Evolutionary conservation across 2,113 vertebrate species (phyloP).

Genomic region (Indri indri): DNA sequence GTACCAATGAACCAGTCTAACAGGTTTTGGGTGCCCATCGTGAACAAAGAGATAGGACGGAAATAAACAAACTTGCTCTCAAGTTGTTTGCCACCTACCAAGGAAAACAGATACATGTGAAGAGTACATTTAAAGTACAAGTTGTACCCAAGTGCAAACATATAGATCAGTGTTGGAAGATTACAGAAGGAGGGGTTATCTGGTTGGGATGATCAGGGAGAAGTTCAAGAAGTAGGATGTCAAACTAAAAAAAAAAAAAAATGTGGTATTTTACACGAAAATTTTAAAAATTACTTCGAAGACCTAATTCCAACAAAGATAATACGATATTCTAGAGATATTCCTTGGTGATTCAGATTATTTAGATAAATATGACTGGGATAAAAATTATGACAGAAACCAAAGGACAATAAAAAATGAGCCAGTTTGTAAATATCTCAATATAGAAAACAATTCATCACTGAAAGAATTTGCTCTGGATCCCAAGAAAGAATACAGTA

Average conservation of each 20-base stretch:
- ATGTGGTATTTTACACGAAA: neutral
- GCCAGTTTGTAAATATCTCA: constrained; percentile 9
- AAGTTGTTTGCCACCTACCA: neutral
- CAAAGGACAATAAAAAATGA: constrained; percentile 22
- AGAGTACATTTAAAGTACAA: neutral
- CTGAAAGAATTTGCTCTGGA: neutral
- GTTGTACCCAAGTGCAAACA: neutral
- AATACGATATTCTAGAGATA: neutral
- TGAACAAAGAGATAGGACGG: neutral
- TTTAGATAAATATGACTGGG: neutral
- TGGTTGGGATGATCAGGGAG: neutral
- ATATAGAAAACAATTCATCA: neutral
- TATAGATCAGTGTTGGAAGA: neutral
- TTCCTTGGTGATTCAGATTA: constrained; percentile 14
- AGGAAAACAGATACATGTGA: neutral
- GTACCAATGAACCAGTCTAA: neutral
- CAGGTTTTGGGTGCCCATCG: neutral
- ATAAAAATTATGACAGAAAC: constrained; percentile 43
- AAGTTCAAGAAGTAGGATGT: neutral
- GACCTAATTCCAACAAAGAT: neutral
- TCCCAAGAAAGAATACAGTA: neutral
- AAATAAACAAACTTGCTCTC: neutral
- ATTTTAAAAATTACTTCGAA: constrained; percentile 29
- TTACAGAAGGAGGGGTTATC: neutral
- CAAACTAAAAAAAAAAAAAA: neutral